Base-by-base conservation (phyloP, 1,140 invertebrate genomes). In the Periplaneta americana region DNA sequence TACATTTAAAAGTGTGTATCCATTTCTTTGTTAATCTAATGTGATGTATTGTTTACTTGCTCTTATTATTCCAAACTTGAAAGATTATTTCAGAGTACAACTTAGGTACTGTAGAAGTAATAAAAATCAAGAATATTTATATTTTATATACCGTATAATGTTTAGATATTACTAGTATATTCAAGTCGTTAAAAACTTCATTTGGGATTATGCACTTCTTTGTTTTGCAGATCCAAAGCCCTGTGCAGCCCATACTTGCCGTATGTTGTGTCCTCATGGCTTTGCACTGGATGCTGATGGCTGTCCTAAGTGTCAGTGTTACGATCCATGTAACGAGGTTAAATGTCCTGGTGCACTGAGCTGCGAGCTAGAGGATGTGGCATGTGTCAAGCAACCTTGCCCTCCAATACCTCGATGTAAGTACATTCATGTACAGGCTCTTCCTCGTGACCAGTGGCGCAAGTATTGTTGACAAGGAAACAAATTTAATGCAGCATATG, bases 221-320 rank as follows among this genome's bases (percentile, higher is more conserved):
- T 82, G 18, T 31, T n/a, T n/a, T 15, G 76, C 83, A 89, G 88
- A 87, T 78, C 92, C 92, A 0, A 90, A 91, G 35, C 88, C 91
- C 4, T 97, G 96, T 85, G 92, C 94, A 1, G 94, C 93, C 0
- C 94, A 95, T 83, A 94, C 93, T 0, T 97, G 95, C 84, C 91
- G 95, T n/a, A 97, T 97, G 95, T 91, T 96, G 79, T 97, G 96
- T 86, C 95, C 95, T 0, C 91, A 95, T 82, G 95, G 95, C 75
- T 97, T 97, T 86, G 91, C 94, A 85, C 89, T 95, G 84, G 91
- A 92, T 82, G 84, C 88, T 0, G 92, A 93, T 79, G 95, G 96
- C 9, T 97, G 96, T 86, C 92, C 93, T 0, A 88, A 94, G 28
- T 97, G 96, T 87, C 92, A 93, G 83, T 97, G 96, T 84, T 88